Conservation (phyloP, 2,888 invertebrate species). For the Orthosia cruda region DNA sequence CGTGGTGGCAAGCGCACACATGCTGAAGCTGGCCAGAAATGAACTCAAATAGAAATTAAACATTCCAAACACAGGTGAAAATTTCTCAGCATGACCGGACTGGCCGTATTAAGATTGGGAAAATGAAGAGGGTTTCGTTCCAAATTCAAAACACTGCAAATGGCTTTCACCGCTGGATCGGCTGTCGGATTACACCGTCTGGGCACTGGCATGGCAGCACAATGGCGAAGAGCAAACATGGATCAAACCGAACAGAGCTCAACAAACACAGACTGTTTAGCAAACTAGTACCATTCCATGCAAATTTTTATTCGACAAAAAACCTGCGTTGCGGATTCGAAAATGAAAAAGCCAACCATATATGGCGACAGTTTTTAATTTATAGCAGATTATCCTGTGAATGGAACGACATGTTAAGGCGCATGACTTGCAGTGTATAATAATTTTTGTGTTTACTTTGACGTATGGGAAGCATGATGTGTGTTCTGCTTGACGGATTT, state of each 20-base stretch:
- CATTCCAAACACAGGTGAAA: neutral
- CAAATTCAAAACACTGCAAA: constrained; percentile 47
- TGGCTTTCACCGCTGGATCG: constrained; percentile 53
- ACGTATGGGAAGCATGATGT: constrained; percentile 23
- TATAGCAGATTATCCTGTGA: constrained; percentile 68
- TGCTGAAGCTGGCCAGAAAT: constrained; percentile 41
- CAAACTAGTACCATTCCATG: constrained; percentile 75
- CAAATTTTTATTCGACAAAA: constrained; percentile 80
- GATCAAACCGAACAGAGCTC: constrained; percentile 82
- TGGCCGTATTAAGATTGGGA: too few species aligned
- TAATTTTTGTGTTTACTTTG: constrained; percentile 37
- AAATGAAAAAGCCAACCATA: constrained; percentile 72
- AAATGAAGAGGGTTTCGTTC: constrained; percentile 18
- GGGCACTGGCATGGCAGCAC: constrained; percentile 74
- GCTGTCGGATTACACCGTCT: constrained; percentile 67
- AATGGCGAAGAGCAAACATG: constrained; percentile 84
- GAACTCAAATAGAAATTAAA: neutral
- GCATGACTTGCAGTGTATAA: constrained; percentile 35
- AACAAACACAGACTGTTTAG: constrained; percentile 79
- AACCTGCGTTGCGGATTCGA: constrained; percentile 69
- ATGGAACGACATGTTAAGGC: constrained; percentile 64
- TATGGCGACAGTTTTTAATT: constrained; percentile 67
- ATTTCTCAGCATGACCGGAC: neutral
- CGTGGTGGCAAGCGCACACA: constrained; percentile 70
- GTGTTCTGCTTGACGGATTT: constrained; percentile 28